These are phyloP conservation scores for Drosophila koepferae DNA, from an alignment of 2,888 invertebrate species.

Conservation along the genomic window DNA sequence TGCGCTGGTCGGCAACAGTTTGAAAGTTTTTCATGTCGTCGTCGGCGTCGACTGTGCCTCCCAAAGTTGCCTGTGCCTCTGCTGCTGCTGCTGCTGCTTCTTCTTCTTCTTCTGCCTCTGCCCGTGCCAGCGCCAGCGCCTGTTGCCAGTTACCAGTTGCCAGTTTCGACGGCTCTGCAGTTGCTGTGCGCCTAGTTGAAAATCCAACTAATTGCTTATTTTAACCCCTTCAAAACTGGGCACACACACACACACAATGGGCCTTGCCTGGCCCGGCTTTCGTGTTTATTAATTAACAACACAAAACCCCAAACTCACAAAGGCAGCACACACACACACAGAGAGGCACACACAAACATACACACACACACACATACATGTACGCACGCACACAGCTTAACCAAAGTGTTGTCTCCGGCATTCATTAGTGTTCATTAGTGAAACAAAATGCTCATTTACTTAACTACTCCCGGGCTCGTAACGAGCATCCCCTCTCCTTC, in stretches of 20 bases:
- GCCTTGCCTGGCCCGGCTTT: constrained; percentile 59
- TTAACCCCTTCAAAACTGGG: constrained; percentile 83
- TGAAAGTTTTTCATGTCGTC: constrained; percentile 76
- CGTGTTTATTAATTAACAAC: constrained; percentile 82
- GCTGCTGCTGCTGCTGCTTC: background rate
- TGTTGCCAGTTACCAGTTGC: constrained; percentile 47
- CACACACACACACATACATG: constrained; percentile 21
- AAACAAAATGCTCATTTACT: constrained; percentile 84
- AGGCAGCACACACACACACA: constrained; percentile 56
- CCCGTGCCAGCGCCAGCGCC: constrained; percentile 45
- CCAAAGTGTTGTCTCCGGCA: constrained; percentile 79
- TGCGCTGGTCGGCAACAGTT: constrained; percentile 69
- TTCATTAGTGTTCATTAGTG: constrained; percentile 84
- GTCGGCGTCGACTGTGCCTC: constrained; percentile 53
- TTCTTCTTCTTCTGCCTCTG: constrained; percentile 8
- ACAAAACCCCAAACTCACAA: constrained; percentile 80
- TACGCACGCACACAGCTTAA: constrained; percentile 52
- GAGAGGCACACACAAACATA: constrained; percentile 23
- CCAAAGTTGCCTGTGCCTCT: constrained; percentile 61
- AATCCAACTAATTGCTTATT: constrained; percentile 82
- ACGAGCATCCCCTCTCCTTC: constrained; percentile 46
- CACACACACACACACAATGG: constrained; percentile 64
- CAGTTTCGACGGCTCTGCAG: constrained; percentile 64
- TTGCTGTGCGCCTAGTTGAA: constrained; percentile 81
- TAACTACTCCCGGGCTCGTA: constrained; percentile 74